These are phyloP conservation scores for Eolophus roseicapilla DNA, from an alignment of 2,113 vertebrate species.

Conservation along the genomic window DNA sequence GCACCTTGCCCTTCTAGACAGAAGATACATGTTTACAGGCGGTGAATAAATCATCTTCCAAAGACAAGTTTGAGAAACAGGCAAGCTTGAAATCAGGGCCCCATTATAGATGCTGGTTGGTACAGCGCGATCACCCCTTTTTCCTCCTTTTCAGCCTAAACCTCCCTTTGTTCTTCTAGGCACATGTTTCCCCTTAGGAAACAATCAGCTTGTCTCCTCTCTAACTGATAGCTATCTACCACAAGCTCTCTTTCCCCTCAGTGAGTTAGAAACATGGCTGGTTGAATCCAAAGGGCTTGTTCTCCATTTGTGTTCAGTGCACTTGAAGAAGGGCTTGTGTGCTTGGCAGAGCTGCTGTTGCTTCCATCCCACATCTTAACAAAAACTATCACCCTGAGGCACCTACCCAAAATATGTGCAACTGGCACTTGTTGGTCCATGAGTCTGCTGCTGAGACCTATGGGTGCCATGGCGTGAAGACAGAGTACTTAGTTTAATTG, in stretches of 20 bases:
- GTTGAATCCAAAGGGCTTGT: neutral
- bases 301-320: fast-evolving
- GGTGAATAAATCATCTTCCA: neutral
- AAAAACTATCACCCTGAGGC: neutral
- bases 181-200: neutral
- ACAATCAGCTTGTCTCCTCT: neutral
- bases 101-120: neutral
- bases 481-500: neutral
- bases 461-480: neutral
- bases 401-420: neutral
- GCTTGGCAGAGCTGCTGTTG: neutral
- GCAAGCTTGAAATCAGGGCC: neutral
- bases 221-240: neutral
- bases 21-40: neutral
- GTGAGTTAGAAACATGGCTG: fast-evolving
- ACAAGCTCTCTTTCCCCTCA: neutral
- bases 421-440: neutral
- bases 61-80: neutral
- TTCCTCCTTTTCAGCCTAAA: neutral
- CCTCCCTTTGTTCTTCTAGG: neutral
- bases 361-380: neutral
- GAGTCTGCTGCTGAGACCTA: neutral
- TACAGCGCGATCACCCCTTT: neutral
- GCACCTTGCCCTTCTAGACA: neutral
- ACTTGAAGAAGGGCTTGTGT: neutral